phyloP scores from a whole-genome alignment of 2,888 invertebrate genomes.

The Aspidapion aeneum region DNA sequence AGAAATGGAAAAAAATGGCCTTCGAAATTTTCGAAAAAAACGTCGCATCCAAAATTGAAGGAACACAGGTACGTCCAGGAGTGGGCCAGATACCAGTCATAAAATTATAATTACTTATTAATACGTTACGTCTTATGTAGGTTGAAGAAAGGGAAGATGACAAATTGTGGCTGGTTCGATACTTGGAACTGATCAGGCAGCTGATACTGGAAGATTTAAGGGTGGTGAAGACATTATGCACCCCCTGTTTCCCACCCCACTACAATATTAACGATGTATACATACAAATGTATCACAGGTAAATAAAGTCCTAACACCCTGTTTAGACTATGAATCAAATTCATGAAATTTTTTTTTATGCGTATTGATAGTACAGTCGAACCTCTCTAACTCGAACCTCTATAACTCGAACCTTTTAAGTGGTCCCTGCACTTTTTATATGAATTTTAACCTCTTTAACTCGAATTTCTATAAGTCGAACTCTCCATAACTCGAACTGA shows the following conservation, averaged over 20 bases:
- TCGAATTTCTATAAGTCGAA: too few relatives aligned
- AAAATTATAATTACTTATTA: not conserved
- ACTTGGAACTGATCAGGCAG: constrained; percentile 82
- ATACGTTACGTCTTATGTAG: constrained; percentile 1
- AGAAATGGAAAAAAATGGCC: constrained; percentile 84
- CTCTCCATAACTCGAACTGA: too few relatives aligned
- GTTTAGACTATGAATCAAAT: too few relatives aligned
- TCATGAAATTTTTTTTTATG: too few relatives aligned
- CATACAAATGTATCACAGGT: constrained; percentile 87
- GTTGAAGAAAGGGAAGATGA: constrained; percentile 87
- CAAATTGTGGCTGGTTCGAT: constrained; percentile 94
- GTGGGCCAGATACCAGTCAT: not conserved
- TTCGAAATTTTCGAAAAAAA: constrained; percentile 78
- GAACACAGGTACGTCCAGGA: constrained; percentile 60
- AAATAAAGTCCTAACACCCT: not conserved
- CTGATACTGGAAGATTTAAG: constrained; percentile 87
- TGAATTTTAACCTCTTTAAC: too few relatives aligned
- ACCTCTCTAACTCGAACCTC: too few relatives aligned
- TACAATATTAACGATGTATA: constrained; percentile 91
- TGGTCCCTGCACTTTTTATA: too few relatives aligned
- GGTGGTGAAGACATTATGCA: constrained; percentile 85
- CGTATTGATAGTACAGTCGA: too few relatives aligned
- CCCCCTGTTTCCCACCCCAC: constrained; percentile 93
- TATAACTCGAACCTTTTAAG: too few relatives aligned
- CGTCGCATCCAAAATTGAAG: constrained; percentile 84